phyloP scores from a whole-genome alignment of 2,797 vertebrate species.

The Aphelocoma californica region DNA sequence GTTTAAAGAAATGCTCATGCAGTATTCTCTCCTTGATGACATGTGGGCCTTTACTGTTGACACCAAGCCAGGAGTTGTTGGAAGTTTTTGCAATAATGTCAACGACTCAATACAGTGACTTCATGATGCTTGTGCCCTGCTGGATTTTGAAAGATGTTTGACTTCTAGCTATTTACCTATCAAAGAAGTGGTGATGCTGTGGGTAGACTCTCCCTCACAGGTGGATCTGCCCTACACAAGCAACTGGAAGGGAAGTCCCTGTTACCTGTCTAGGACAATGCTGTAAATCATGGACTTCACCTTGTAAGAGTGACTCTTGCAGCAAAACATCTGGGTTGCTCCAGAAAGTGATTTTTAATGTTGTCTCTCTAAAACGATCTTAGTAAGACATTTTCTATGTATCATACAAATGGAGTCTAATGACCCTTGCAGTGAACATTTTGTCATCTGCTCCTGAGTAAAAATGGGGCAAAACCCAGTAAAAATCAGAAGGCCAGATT shows the following conservation, averaged over 20 bases:
- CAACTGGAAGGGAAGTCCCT: not conserved
- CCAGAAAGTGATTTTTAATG: not conserved
- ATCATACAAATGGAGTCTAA: not conserved
- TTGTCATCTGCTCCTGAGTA: not conserved
- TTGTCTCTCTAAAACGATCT: not conserved
- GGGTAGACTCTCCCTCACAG: not conserved
- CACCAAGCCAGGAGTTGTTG: not conserved
- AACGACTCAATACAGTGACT: not conserved
- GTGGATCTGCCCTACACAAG: not conserved
- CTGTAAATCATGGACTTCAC: not conserved
- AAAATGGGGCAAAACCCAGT: not conserved
- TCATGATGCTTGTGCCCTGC: not conserved
- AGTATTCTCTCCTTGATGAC: not conserved
- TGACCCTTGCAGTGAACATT: not conserved
- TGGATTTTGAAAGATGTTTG: constrained; percentile 10
- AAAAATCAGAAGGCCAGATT: not conserved
- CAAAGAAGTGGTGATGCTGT: not conserved
- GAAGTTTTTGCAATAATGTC: not conserved
- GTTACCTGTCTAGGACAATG: not conserved
- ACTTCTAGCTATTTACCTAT: not conserved
- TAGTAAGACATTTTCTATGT: not conserved
- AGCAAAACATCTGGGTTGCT: not conserved
- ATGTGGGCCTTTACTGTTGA: not conserved
- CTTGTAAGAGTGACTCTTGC: not conserved
- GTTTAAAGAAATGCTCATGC: constrained; percentile 1